phyloP scores from a whole-genome alignment of 2,888 invertebrate genomes.

The Thalpophila matura region DNA sequence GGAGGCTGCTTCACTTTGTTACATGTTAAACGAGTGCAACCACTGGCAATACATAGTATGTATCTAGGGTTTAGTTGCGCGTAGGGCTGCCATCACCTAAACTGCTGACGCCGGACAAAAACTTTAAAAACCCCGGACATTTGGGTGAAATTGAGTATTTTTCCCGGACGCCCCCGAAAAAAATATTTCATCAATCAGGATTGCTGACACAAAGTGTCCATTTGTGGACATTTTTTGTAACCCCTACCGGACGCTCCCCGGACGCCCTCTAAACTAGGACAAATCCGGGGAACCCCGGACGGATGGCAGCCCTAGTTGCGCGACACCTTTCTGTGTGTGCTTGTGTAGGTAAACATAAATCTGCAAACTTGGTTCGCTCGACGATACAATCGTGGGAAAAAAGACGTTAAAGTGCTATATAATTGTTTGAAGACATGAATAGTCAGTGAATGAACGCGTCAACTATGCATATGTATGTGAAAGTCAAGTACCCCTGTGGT shows the following conservation, averaged over 20 bases:
- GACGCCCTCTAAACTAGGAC: too few species aligned
- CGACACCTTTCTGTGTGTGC: constrained; percentile 56
- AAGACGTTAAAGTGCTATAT: constrained; percentile 81
- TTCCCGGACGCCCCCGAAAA: too few species aligned
- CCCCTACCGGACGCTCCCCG: too few species aligned
- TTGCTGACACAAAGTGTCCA: too few species aligned
- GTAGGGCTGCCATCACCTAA: too few species aligned
- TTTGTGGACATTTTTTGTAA: too few species aligned
- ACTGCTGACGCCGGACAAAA: too few species aligned
- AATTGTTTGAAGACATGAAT: constrained; percentile 83
- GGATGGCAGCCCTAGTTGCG: too few species aligned
- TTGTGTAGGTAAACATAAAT: constrained; percentile 77
- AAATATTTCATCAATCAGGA: too few species aligned
- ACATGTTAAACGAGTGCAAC: constrained; percentile 9
- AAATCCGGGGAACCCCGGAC: too few species aligned
- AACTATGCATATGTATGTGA: constrained; percentile 71
- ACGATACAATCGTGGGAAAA: constrained; percentile 87
- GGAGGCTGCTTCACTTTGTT: neutral
- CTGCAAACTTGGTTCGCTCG: constrained; percentile 76
- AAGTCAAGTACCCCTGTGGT: constrained; percentile 63
- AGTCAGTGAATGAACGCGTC: constrained; percentile 79
- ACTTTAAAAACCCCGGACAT: too few species aligned
- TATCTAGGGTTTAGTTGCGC: constrained; percentile 25
- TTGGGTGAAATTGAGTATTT: too few species aligned
- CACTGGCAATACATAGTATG: constrained; percentile 9